Evolutionary conservation across 2,888 invertebrate species (phyloP), one percentile per base, ranked within the genome.

Genomic region (Entomobrya multifasciata): DNA sequence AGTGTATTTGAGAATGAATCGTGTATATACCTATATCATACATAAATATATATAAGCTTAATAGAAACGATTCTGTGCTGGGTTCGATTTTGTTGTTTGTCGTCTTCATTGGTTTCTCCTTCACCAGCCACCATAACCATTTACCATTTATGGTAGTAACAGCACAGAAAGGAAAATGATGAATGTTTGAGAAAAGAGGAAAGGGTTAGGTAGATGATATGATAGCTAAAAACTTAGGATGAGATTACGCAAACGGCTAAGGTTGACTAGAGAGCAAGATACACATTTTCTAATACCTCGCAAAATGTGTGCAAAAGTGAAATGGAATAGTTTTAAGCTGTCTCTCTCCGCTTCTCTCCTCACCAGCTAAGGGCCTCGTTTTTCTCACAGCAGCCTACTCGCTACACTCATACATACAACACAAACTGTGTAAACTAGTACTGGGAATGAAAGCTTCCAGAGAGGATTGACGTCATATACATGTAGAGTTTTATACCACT

Each of bases 401-500:
- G n/a, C 52, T 17, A 52, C 52, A 22, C 44, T 67, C 22, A 20
- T 27, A 60, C 27, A 17, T 17, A 60, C n/a, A 49, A 15, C n/a
- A 49, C 49, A 15, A 13, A n/a, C n/a, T 49, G n/a, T 15, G 15
- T 57, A 30, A 20, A 47, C n/a, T 44, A 65, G 76, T 25, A 65
- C 52, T 20, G 36, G 77, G 70, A 70, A 70, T 70, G 25, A 70
- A 65, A 70, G 22, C 70, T 47, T 70, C 70, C 67, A 52, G 80
- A 8, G 49, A 62, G 86, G 30, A 86, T 86, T 86, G 86, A 86
- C 86, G 86, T 86, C 86, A 86, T 86, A 44, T 44, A 36, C 36
- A 67, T 22, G 20, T 70, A 80, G 74, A 72, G 74, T 52, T 65
- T 41, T 57, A 10, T 55, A n/a, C 36, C 36, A 36, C 36, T 57